Percentiles rank a stretch among this genome's conserved stretches.
Conservation (phyloP, 2,113 vertebrate genomes). For the Pongo pygmaeus region DNA sequence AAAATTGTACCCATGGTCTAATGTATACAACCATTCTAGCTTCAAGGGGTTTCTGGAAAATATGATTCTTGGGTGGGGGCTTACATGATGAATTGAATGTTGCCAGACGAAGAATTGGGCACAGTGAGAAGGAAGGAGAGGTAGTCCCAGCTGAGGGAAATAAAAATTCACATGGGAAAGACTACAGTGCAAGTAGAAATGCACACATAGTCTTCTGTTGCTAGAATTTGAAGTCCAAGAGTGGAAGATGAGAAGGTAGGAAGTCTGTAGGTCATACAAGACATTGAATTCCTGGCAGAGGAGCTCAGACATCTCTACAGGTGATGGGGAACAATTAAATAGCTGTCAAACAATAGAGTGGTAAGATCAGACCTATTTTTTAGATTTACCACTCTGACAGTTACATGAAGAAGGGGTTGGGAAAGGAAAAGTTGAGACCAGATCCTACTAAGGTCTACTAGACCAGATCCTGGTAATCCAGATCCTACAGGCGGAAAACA, state of each 20-base stretch:
- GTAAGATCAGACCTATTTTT: neutral
- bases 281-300: neutral
- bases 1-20: neutral
- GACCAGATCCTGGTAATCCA: neutral
- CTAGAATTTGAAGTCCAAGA: neutral
- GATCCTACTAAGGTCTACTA: neutral
- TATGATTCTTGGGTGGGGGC: neutral
- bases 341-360: rapidly evolving
- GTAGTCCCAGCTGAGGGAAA: neutral
- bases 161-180: rapidly evolving
- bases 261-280: neutral
- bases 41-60: neutral
- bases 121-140: neutral
- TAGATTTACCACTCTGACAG: neutral
- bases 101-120: rapidly evolving
- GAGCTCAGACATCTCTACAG: too few species aligned
- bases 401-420: neutral
- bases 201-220: rapidly evolving
- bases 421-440: neutral
- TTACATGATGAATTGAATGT: neutral
- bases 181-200: rapidly evolving
- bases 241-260: neutral
- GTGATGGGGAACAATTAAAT: too few species aligned
- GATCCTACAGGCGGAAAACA: neutral
- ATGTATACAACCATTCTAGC: neutral